These are phyloP conservation scores for Smutsia temminckii DNA, from an alignment of 2,797 vertebrate species.

Conservation along the genomic window DNA sequence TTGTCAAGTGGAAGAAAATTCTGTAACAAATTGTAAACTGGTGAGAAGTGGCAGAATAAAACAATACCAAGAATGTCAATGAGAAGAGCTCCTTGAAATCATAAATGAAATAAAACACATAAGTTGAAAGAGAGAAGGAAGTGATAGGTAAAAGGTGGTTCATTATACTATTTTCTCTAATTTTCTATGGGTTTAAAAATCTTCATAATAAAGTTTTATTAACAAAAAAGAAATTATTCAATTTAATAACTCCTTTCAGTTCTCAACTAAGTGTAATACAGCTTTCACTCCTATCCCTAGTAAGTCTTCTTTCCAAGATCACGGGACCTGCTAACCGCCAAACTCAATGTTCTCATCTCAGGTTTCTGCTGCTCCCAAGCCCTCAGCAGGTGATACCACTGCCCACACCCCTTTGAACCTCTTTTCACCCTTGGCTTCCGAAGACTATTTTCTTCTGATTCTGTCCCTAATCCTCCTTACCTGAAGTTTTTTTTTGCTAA, in stretches of 20 bases:
- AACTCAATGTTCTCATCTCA: neutral
- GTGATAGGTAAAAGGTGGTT: too few species aligned
- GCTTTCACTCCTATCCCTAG: neutral
- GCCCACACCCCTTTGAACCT: neutral
- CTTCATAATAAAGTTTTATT: neutral
- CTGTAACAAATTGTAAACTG: too few species aligned
- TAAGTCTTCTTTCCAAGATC: neutral
- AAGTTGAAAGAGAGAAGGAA: too few species aligned
- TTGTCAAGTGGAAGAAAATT: too few species aligned
- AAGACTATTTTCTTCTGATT: neutral
- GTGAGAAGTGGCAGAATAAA: too few species aligned
- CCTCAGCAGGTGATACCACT: neutral
- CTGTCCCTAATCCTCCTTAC: neutral
- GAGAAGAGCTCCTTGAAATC: too few species aligned
- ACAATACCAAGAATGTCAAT: too few species aligned
- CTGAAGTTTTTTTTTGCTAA: neutral
- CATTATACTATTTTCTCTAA: neutral
- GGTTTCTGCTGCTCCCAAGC: neutral
- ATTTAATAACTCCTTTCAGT: neutral
- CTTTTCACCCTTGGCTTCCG: neutral
- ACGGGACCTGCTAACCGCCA: neutral
- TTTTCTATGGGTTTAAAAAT: neutral
- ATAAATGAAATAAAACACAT: too few species aligned
- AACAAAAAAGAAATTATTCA: neutral
- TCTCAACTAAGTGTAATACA: neutral